Conservation (phyloP, 2,888 invertebrate genomes). For the Apotomis turbidana region DNA sequence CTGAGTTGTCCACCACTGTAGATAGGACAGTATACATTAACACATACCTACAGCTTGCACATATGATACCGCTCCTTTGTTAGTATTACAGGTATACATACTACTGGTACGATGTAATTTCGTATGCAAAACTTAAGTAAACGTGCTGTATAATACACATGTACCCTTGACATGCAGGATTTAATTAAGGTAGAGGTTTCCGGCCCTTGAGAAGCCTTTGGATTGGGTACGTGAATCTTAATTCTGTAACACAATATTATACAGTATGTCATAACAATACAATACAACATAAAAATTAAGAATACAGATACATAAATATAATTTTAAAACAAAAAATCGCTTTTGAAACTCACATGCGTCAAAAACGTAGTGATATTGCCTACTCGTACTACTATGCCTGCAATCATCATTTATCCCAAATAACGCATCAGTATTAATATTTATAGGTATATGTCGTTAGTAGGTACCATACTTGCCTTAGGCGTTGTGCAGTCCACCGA, state of each 20-base stretch:
- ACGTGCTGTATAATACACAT: conserved; percentile 23
- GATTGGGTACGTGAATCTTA: background rate
- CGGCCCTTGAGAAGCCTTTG: conserved; percentile 3
- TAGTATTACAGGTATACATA: conserved; percentile 10
- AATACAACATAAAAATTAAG: too few species aligned
- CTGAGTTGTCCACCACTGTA: conserved; percentile 3
- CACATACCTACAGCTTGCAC: background rate
- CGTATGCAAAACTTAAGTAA: conserved; percentile 40
- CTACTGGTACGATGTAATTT: conserved; percentile 28
- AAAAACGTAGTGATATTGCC: too few species aligned
- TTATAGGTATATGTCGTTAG: too few species aligned
- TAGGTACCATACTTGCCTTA: too few species aligned
- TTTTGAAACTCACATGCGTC: too few species aligned
- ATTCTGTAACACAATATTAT: background rate
- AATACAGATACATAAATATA: too few species aligned
- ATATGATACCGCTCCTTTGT: conserved; percentile 4
- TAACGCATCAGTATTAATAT: too few species aligned
- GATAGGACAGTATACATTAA: background rate
- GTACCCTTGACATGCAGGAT: conserved; percentile 30
- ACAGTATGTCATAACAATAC: background rate
- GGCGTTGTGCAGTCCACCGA: too few species aligned
- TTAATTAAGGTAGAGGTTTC: conserved; percentile 32
- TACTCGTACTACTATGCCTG: too few species aligned
- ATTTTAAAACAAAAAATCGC: too few species aligned
- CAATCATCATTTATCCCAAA: too few species aligned